A percentile compares a stretch with the other conserved stretches of the same genome.
phyloP scores from a whole-genome alignment of 2,888 invertebrate genomes.

The Drosophila lutescens region DNA sequence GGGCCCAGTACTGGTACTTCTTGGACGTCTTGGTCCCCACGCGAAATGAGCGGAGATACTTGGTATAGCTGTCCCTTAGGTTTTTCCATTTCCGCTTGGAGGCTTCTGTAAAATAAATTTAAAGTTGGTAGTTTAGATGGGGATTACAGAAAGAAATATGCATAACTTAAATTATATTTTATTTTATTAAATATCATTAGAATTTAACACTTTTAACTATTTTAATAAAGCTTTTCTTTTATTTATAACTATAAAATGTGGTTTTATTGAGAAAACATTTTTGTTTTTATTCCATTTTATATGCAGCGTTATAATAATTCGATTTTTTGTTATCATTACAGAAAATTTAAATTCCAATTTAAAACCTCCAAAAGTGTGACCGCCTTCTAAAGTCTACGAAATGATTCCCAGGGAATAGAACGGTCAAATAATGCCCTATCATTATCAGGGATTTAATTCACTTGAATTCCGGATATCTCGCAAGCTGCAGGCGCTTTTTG shows the following conservation, averaged over 20 bases:
- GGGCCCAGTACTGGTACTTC: conserved; percentile 84
- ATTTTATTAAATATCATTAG: too few relatives aligned
- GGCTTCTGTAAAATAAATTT: conserved; percentile 71
- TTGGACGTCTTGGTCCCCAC: conserved; percentile 84
- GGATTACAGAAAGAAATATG: too few relatives aligned
- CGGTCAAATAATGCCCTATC: background rate
- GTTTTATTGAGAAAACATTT: too few relatives aligned
- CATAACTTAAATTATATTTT: too few relatives aligned
- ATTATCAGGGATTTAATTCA: background rate
- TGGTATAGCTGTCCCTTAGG: conserved; percentile 84
- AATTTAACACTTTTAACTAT: too few relatives aligned
- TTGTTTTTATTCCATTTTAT: too few relatives aligned
- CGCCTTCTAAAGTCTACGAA: background rate
- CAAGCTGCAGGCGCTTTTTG: background rate
- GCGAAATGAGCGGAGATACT: conserved; percentile 84
- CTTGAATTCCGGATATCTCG: background rate
- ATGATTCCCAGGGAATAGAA: background rate
- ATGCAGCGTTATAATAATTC: too few relatives aligned
- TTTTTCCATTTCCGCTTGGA: conserved; percentile 84
- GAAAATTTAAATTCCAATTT: background rate
- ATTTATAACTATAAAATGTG: too few relatives aligned
- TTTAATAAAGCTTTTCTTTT: too few relatives aligned
- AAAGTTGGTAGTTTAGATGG: too few relatives aligned
- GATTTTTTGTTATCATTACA: too few relatives aligned
- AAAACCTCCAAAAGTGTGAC: background rate